Evolutionary conservation across 2,888 invertebrate species (phyloP).

Genomic region (Agrotis segetum): DNA sequence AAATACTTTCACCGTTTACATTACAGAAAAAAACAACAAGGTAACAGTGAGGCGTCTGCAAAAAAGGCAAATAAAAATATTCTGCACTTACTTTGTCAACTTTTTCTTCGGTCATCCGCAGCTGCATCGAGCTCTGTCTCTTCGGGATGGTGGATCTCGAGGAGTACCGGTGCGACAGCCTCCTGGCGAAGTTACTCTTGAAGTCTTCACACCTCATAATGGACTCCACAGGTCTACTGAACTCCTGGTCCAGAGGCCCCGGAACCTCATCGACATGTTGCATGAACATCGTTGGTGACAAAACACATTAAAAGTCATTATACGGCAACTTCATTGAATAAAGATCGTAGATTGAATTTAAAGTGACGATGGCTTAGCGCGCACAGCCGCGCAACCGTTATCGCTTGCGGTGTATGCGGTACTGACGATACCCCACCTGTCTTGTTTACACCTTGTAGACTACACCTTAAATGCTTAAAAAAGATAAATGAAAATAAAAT

Average conservation of each 20-base stretch:
- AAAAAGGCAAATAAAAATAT: constrained; percentile 16
- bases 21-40: background rate
- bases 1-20: constrained; percentile 45
- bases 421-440: constrained; percentile 57
- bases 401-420: constrained; percentile 50
- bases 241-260: constrained; percentile 77
- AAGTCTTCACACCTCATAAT: constrained; percentile 89
- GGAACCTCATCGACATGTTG: constrained; percentile 69
- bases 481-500: background rate
- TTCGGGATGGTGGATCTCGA: constrained; percentile 76
- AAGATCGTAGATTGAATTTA: constrained; percentile 61
- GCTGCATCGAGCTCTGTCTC: constrained; percentile 75
- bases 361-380: constrained; percentile 64
- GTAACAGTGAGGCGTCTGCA: constrained; percentile 2
- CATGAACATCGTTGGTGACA: constrained; percentile 77
- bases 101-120: constrained; percentile 67
- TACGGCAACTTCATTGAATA: constrained; percentile 70
- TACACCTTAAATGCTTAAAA: background rate
- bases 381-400: constrained; percentile 66
- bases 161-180: constrained; percentile 85
- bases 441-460: constrained; percentile 32
- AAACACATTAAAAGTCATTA: constrained; percentile 70
- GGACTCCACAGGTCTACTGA: constrained; percentile 85
- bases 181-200: constrained; percentile 88
- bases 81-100: constrained; percentile 78